Base-by-base conservation (phyloP, 2,888 invertebrate genomes). In the Zhuqinia jingwanae region DNA sequence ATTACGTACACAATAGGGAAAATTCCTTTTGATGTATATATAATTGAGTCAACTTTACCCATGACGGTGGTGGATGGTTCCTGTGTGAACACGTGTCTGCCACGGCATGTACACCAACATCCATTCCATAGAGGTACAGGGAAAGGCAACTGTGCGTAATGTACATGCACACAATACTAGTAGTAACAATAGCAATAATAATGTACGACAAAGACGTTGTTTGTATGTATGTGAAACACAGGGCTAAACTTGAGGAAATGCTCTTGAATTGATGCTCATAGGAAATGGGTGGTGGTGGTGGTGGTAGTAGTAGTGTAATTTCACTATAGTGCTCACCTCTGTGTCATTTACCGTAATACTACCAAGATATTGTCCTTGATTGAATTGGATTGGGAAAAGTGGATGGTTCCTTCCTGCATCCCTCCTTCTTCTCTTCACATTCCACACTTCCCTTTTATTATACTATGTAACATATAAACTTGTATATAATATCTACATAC, bases 321-420 rank as follows among this genome's bases (percentile, higher is more conserved):
- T 17, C 17, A 22, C 6, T 22, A 56, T 10, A n/a, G n/a, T 10
- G 56, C 56, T 56, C 56, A 22, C 56, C 17, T 27, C 17, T 17
- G 63, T 65, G 42, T 45, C 20, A 68, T 68, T 3, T 15, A 30
- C 15, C 53, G 65, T 77, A 77, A 68, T 73, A 68, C 77, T n/a
- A 77, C 70, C 78, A 58, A 60, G 70, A 85, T 78, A 78, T 70
- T 63, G 68, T 68, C 73, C 60, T 77, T 78, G 78, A 85, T 85
- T 85, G 85, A 85, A 85, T 85, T 85, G 68, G 78, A 78, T 85
- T 70, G 78, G 70, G 70, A 70, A 36, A 78, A 53, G 73, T 50
- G 53, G 45, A 73, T 53, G 30, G 30, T 27, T 73, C 2, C 47
- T 45, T 47, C 22, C 70, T 70, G 5, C 11, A 27, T 68, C 11